These are phyloP conservation scores for Conus betulinus DNA, from an alignment of 1,140 invertebrate species.

Conservation along the genomic window DNA sequence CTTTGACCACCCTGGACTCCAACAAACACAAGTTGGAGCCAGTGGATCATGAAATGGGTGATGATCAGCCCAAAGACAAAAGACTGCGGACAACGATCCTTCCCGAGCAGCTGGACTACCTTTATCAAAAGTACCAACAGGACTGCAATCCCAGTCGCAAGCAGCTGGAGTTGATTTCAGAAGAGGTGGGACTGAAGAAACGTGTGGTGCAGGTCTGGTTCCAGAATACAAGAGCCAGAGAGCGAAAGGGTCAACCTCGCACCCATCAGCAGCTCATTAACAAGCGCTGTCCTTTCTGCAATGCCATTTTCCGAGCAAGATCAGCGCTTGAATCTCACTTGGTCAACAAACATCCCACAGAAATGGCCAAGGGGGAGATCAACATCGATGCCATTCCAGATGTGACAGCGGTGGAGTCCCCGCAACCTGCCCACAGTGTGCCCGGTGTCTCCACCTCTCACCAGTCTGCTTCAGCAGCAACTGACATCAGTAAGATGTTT, in stretches of 20 bases:
- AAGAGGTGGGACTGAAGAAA: constrained; percentile 92
- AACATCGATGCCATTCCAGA: constrained; percentile 95
- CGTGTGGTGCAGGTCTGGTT: constrained; percentile 98
- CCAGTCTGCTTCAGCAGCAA: constrained; percentile 64
- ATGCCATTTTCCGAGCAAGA: constrained; percentile 95
- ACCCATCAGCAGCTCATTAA: constrained; percentile 97
- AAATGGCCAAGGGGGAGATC: constrained; percentile 92
- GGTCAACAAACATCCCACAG: constrained; percentile 93
- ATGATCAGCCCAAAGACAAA: constrained; percentile 87
- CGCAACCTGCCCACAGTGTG: constrained; percentile 77
- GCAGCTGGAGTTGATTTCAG: constrained; percentile 97
- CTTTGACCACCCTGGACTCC: constrained; percentile 16
- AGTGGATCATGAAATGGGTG: constrained; percentile 79
- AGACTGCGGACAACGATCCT: constrained; percentile 95
- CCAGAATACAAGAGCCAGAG: constrained; percentile 98
- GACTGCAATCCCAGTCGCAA: constrained; percentile 98
- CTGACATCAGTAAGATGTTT: constrained; percentile 79
- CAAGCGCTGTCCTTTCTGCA: constrained; percentile 95
- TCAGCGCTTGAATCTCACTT: constrained; percentile 95
- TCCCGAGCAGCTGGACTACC: constrained; percentile 96
- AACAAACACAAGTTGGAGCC: constrained; percentile 76
- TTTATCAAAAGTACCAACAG: constrained; percentile 98
- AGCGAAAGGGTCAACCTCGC: constrained; percentile 95
- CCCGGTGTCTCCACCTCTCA: constrained; percentile 45
- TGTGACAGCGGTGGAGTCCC: constrained; percentile 80